Conservation (phyloP, 2,888 invertebrate species). For the Eulithis prunata region DNA sequence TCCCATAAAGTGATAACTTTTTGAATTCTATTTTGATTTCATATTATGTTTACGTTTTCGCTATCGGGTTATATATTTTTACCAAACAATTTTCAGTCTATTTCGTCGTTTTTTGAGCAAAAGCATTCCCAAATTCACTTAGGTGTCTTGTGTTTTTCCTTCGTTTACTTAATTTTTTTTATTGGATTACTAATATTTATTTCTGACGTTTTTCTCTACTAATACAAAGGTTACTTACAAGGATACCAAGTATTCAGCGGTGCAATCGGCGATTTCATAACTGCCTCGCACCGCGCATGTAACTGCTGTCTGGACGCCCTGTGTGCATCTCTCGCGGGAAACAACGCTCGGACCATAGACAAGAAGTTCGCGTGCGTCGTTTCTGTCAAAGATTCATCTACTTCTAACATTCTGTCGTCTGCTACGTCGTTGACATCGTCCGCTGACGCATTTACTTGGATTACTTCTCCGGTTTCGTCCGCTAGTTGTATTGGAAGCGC, state of each 20-base stretch:
- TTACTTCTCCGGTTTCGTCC: slow-evolving; percentile 79
- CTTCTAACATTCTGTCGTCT: slow-evolving; percentile 49
- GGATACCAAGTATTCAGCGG: slow-evolving; percentile 92
- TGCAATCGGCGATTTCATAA: slow-evolving; percentile 92
- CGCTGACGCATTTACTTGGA: slow-evolving; percentile 60
- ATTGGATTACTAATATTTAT: neutral
- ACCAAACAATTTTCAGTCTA: too few relatives aligned
- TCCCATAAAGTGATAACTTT: too few relatives aligned
- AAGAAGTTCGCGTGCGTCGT: slow-evolving; percentile 94
- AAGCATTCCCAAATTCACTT: too few relatives aligned
- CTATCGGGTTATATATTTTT: too few relatives aligned
- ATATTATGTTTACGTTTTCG: too few relatives aligned
- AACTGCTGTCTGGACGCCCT: slow-evolving; percentile 91
- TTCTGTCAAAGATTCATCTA: slow-evolving; percentile 86
- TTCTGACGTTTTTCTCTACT: too few relatives aligned
- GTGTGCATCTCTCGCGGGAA: slow-evolving; percentile 93
- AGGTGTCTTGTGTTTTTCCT: too few relatives aligned
- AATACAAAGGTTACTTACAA: slow-evolving; percentile 61
- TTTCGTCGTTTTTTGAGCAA: too few relatives aligned
- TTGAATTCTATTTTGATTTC: too few relatives aligned
- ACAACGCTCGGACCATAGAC: slow-evolving; percentile 93
- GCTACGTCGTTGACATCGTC: slow-evolving; percentile 47
- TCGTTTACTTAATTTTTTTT: too few relatives aligned
- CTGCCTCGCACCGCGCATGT: slow-evolving; percentile 88
- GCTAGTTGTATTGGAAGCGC: slow-evolving; percentile 90